phyloP scores from a whole-genome alignment of 2,797 vertebrate genomes.

The Martes flavigula region DNA sequence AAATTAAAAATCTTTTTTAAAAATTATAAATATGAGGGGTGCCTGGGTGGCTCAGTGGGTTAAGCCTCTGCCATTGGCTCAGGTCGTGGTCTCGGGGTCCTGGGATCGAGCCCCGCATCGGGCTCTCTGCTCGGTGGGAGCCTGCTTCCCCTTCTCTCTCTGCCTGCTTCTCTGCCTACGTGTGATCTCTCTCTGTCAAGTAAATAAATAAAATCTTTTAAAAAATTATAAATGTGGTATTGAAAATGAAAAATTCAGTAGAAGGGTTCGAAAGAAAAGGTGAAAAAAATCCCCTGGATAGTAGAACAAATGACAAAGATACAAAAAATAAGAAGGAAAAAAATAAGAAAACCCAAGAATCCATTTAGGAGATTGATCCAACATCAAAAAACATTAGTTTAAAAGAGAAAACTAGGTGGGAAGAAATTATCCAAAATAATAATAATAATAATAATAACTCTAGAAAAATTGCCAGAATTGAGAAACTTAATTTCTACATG shows the following conservation, averaged over 20 bases:
- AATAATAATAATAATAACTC: background rate
- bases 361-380: background rate
- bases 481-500: background rate
- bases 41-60: too few species aligned
- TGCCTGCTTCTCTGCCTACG: too few species aligned
- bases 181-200: too few species aligned
- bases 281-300: background rate
- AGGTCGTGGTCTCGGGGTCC: too few species aligned
- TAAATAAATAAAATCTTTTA: too few species aligned
- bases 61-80: too few species aligned
- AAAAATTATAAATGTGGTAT: background rate
- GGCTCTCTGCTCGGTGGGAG: too few species aligned
- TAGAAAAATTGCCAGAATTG: background rate
- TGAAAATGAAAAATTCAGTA: constrained; percentile 39
- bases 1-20: too few species aligned
- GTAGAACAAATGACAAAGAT: background rate
- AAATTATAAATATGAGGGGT: background rate
- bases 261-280: background rate
- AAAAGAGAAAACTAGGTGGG: background rate
- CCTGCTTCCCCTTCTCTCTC: too few species aligned
- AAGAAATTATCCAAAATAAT: constrained; percentile 1
- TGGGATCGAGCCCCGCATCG: accelerated
- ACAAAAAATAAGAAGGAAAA: background rate
- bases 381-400: background rate
- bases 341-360: background rate